phyloP scores from a whole-genome alignment of 2,888 invertebrate species.

The Ernsta delagoae region DNA sequence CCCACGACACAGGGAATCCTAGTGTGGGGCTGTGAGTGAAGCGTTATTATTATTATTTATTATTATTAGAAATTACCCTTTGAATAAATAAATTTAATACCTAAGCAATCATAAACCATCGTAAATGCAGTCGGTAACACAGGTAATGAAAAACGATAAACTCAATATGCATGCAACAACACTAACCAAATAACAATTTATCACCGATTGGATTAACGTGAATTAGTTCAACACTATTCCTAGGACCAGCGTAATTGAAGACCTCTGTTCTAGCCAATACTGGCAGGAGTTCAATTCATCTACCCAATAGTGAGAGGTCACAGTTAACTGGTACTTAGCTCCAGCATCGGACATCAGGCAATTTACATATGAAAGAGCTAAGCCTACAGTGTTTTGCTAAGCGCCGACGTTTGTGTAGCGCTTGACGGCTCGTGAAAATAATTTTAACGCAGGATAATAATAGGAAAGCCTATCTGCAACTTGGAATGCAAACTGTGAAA shows the following conservation, averaged over 20 bases:
- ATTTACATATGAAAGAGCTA: slow-evolving; percentile 46
- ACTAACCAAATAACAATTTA: slow-evolving; percentile 23
- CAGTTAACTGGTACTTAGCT: slow-evolving; percentile 19
- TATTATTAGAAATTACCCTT: too few species aligned
- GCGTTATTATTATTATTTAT: too few species aligned
- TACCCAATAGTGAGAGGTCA: slow-evolving; percentile 5
- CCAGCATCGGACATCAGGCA: slow-evolving; percentile 38
- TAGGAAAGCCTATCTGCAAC: background rate
- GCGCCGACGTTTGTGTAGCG: slow-evolving; percentile 22
- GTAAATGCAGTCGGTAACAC: background rate
- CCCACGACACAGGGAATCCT: too few species aligned
- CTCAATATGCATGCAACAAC: slow-evolving; percentile 16
- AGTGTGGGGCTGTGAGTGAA: too few species aligned
- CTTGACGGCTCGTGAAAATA: slow-evolving; percentile 23
- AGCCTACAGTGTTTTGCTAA: slow-evolving; percentile 34
- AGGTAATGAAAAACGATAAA: slow-evolving; percentile 13
- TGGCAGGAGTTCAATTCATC: slow-evolving; percentile 6
- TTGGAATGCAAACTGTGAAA: background rate
- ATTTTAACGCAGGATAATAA: slow-evolving; percentile 12
- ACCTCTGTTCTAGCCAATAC: slow-evolving; percentile 1
- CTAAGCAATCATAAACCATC: background rate
- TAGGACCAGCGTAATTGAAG: slow-evolving; percentile 6
- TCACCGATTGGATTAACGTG: slow-evolving; percentile 21
- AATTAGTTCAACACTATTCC: slow-evolving; percentile 15
- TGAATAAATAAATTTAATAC: background rate